Percentiles rank a stretch among this genome's conserved stretches.
These are phyloP conservation scores for Orchestes rusci DNA, from an alignment of 2,888 invertebrate species.

Conservation along the genomic window DNA sequence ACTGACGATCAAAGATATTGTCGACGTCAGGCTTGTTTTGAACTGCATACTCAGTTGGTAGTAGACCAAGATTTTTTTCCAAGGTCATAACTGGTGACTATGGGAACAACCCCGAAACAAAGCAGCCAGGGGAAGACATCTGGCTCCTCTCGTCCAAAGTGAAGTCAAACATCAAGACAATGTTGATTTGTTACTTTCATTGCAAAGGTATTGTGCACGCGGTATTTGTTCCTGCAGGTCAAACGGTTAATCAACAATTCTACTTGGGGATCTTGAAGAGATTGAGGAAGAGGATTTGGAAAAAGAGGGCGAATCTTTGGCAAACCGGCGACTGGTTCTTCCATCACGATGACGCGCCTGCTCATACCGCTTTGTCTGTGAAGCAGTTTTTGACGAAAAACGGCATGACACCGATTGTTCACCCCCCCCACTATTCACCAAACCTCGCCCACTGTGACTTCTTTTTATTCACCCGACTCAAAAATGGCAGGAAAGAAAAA, in stretches of 20 bases:
- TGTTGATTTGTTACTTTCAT: constrained; percentile 1
- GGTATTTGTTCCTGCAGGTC: neutral
- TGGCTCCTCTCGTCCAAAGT: too few species aligned
- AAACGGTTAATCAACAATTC: neutral
- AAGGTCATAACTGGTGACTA: neutral
- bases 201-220: neutral
- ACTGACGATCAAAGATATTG: neutral
- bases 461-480: neutral
- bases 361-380: neutral
- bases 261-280: neutral
- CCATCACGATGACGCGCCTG: neutral
- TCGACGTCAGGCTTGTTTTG: neutral
- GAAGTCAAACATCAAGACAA: too few species aligned
- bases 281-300: neutral
- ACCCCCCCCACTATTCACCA: neutral
- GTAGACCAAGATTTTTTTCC: neutral
- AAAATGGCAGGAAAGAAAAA: neutral
- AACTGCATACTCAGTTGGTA: neutral
- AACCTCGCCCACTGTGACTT: neutral
- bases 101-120: neutral
- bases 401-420: neutral
- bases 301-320: neutral
- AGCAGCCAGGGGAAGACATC: too few species aligned
- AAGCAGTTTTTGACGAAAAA: too few species aligned
- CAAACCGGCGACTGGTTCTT: neutral